phyloP scores from a whole-genome alignment of 2,113 vertebrate species.

The Dipodomys merriami region DNA sequence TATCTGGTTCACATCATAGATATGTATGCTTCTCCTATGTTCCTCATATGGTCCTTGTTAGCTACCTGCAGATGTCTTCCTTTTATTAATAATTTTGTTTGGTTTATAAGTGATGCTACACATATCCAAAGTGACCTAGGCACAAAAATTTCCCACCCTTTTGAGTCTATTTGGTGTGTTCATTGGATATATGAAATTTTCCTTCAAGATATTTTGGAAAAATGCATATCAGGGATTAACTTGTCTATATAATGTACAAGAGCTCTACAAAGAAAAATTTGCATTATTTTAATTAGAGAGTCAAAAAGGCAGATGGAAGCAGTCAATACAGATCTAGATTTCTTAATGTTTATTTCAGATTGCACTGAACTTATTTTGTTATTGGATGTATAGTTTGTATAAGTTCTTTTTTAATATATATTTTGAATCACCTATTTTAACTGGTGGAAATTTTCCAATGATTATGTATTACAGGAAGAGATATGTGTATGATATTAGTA shows the following conservation, averaged over 20 bases:
- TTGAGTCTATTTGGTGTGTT: background rate
- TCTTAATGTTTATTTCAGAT: background rate
- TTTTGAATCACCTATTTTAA: slow-evolving; percentile 46
- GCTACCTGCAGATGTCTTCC: too few relatives aligned
- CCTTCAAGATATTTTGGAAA: background rate
- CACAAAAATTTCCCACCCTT: too few relatives aligned
- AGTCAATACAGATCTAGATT: background rate
- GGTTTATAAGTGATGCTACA: too few relatives aligned
- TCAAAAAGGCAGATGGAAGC: background rate
- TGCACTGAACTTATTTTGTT: background rate
- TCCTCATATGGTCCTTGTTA: too few relatives aligned
- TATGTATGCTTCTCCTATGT: too few relatives aligned
- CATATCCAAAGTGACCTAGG: too few relatives aligned
- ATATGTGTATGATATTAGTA: background rate
- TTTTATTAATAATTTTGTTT: too few relatives aligned
- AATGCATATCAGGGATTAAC: background rate
- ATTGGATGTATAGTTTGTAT: background rate
- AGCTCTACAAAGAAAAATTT: background rate
- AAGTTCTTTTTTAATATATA: background rate
- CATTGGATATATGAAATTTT: background rate
- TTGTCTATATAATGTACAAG: background rate
- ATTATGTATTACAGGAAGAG: background rate
- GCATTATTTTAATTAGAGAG: background rate
- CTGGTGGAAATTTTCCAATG: background rate
- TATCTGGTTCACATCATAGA: too few relatives aligned